phyloP scores from a whole-genome alignment of 2,113 vertebrate species.

The Aegithalos caudatus region DNA sequence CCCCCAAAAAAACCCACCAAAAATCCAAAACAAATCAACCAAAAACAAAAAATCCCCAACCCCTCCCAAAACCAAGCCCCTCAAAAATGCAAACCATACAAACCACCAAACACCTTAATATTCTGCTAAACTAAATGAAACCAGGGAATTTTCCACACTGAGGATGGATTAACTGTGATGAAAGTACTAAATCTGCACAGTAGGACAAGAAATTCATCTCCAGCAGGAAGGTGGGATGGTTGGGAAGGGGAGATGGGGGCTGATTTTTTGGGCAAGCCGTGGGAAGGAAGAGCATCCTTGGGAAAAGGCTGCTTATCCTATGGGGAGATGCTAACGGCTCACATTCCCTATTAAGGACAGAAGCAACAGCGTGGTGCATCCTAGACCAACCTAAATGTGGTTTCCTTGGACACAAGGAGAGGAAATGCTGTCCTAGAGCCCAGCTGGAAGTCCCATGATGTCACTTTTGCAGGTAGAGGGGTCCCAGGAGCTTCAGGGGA shows the following conservation, averaged over 20 bases:
- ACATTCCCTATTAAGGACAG: background rate
- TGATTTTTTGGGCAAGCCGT: background rate
- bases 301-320: background rate
- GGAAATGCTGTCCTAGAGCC: accelerated
- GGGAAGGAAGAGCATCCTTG: background rate
- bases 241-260: background rate
- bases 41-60: background rate
- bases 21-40: background rate
- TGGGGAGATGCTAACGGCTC: background rate
- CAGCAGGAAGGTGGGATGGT: background rate
- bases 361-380: background rate
- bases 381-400: background rate
- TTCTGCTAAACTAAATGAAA: background rate
- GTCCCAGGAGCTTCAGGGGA: background rate
- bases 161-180: background rate
- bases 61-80: background rate
- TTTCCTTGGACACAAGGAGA: background rate
- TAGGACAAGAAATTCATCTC: background rate
- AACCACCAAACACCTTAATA: background rate
- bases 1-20: background rate
- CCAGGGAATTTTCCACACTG: background rate
- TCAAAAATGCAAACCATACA: background rate
- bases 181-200: background rate
- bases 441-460: background rate
- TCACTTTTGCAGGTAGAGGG: background rate